A percentile compares a stretch with the other conserved stretches of the same genome.
phyloP scores from a whole-genome alignment of 2,888 invertebrate species.

The Oxycera nigricornis region DNA sequence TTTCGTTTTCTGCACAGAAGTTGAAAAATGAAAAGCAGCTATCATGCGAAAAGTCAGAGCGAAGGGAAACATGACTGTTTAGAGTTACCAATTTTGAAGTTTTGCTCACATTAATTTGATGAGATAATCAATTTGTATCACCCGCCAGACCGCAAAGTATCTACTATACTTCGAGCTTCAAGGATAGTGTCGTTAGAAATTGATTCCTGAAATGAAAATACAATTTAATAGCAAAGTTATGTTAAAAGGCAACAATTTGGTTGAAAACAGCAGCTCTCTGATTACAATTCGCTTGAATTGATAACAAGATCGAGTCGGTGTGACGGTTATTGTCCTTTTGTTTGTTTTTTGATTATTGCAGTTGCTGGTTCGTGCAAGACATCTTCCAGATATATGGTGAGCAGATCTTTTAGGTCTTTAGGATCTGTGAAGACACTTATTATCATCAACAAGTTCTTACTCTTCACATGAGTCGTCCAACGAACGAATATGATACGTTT shows the following conservation, averaged over 20 bases:
- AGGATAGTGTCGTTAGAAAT: too few species aligned
- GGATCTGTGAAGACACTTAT: conserved; percentile 21
- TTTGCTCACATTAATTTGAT: too few species aligned
- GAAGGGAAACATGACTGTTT: not conserved
- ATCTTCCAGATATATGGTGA: conserved; percentile 13
- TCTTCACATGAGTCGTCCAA: not conserved
- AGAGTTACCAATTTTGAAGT: too few species aligned
- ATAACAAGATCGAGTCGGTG: not conserved
- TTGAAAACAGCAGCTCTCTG: not conserved
- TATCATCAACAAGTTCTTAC: conserved; percentile 13
- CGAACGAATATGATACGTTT: not conserved
- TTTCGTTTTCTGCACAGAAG: conserved; percentile 14
- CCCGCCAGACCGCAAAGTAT: too few species aligned
- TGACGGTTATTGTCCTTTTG: conserved; percentile 12
- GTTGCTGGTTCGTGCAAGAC: not conserved
- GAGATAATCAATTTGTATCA: too few species aligned
- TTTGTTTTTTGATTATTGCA: conserved; percentile 23
- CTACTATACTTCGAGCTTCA: too few species aligned
- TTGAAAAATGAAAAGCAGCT: not conserved
- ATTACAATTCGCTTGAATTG: not conserved
- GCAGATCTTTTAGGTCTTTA: conserved; percentile 20
- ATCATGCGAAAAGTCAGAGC: not conserved
- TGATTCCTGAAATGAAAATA: too few species aligned
- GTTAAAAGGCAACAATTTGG: too few species aligned
- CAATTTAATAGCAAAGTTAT: too few species aligned